These are phyloP conservation scores for Takifugu bimaculatus DNA, from an alignment of 2,113 vertebrate species.

Conservation along the genomic window DNA sequence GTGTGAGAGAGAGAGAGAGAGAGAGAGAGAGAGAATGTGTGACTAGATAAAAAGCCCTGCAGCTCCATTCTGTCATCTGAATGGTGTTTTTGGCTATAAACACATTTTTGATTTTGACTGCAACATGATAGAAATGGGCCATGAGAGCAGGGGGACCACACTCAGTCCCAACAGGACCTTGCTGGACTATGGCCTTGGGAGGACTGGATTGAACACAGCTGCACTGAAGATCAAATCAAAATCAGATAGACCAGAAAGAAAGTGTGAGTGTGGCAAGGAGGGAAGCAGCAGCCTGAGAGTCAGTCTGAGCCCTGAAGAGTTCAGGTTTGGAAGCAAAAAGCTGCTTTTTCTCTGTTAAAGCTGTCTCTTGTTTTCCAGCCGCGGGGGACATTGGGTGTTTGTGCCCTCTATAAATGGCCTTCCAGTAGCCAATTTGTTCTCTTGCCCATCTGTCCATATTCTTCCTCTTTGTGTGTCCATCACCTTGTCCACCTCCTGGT, in stretches of 20 bases:
- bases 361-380: constrained; percentile 48
- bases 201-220: no score
- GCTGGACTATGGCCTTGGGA: no score
- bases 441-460: background rate
- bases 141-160: no score
- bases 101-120: no score
- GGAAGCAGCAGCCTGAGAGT: background rate
- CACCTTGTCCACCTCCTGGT: constrained; percentile 24
- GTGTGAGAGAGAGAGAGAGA: constrained; percentile 11
- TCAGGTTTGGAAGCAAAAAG: no score
- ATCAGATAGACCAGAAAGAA: no score
- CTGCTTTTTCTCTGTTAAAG: no score
- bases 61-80: constrained; percentile 3
- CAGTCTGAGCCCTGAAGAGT: background rate
- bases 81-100: no score
- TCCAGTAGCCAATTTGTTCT: constrained; percentile 39
- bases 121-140: no score
- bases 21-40: background rate
- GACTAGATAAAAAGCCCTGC: constrained; percentile 1
- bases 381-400: constrained; percentile 50
- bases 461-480: constrained; percentile 13
- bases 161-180: no score
- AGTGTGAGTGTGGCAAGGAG: background rate
- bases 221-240: no score
- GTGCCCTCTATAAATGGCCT: constrained; percentile 48